Evolutionary conservation across 2,113 vertebrate genomes (phyloP), one percentile per base, ranked within the genome.

Genomic region (Ceyx melanurus): DNA sequence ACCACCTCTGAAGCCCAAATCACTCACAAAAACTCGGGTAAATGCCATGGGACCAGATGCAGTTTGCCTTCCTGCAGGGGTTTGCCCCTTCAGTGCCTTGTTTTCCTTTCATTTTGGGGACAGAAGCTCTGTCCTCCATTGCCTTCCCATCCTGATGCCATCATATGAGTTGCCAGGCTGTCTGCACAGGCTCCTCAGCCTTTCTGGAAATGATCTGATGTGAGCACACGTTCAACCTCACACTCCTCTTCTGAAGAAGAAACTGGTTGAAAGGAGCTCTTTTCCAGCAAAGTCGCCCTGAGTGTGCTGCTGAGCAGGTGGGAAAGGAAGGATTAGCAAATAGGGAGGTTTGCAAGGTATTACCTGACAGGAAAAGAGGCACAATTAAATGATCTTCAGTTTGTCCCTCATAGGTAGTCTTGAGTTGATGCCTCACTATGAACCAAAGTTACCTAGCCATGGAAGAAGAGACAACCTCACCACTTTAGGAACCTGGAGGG

Each of bases 231-330:
- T 7, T 78, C 29, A 28, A 4, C 4, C 17, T 10, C 65, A 23
- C 1, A 1, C 10, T 13, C 65, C 5, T 11, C 33, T 66, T 87
- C 53, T 35, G 29, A 40, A 78, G 51, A 42, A 84, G n/a, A 48
- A 87, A 43, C 16, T 15, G 8, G 29, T 0, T n/a, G 29, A n/a
- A 66, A 66, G 11, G 1, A 6, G 42, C 25, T 7, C 6, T 58
- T 71, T 78, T 20, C 51, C 61, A 42, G 56, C 14, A 78, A 5
- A 1, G 2, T 33, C 26, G 43, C 26, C 17, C 26, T 2, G 2
- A 0, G 2, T 14, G 31, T 31, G 4, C 54, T 61, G 65, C 60
- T 50, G 51, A 45, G 42, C 15, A 1, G 0, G 3, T 11, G n/a
- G 56, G 70, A n/a, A 13, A 29, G 19, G 40, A 71, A 57, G 8